These are phyloP conservation scores for Cantharis flavilabris DNA, from an alignment of 2,888 invertebrate species.

Conservation along the genomic window DNA sequence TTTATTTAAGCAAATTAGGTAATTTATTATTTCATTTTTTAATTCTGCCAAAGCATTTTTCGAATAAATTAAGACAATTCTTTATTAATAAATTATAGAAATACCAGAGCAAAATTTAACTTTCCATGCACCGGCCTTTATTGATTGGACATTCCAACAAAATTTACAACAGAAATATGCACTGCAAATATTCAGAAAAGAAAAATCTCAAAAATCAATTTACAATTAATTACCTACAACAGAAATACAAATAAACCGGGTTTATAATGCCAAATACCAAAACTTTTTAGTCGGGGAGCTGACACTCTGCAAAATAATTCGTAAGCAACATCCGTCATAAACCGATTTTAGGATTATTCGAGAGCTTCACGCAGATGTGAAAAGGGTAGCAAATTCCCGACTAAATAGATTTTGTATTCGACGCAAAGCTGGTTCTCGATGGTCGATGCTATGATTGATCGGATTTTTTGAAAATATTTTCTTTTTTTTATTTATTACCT, in stretches of 20 bases:
- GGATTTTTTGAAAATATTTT: not conserved
- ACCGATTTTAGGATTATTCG: not conserved
- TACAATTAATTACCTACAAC: not conserved
- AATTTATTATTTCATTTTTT: not conserved
- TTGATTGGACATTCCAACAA: not conserved
- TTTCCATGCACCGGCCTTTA: not conserved
- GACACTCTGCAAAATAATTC: not conserved
- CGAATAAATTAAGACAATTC: too few relatives aligned
- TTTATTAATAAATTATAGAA: too few relatives aligned
- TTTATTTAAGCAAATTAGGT: not conserved
- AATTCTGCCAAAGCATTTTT: not conserved
- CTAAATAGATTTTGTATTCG: not conserved
- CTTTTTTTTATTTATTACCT: not conserved
- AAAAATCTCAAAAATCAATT: not conserved
- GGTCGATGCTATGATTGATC: not conserved
- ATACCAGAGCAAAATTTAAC: not conserved
- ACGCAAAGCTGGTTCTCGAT: not conserved
- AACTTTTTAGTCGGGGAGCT: not conserved
- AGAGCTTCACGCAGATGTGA: not conserved
- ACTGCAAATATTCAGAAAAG: not conserved
- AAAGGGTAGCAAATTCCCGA: not conserved
- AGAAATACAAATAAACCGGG: not conserved
- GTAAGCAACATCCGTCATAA: not conserved
- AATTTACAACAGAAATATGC: not conserved
- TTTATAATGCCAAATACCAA: not conserved